Evolutionary conservation across 2,797 vertebrate species (phyloP), one percentile per base, ranked within the genome.

Genomic region (Aldrovandia affinis): DNA sequence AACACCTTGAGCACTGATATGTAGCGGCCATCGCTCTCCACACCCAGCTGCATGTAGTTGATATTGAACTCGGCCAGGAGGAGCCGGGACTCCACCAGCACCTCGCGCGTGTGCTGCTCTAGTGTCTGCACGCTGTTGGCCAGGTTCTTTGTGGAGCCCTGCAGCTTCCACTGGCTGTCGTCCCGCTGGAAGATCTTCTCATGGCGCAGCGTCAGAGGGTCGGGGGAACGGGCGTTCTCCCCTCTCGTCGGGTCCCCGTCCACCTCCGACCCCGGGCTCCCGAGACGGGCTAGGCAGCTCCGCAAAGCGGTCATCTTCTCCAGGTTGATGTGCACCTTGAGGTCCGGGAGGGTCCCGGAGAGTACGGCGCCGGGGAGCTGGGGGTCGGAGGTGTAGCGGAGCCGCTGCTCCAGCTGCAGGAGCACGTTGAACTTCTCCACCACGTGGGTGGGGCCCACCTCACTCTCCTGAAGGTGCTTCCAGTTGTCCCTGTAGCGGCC

Each of bases 1-100:
- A 99, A 99, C 0, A 99, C 98, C 86, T 99, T 99, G 30, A 99
- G 96, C 65, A 99, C 98, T 0, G 98, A 98, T 89, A 99, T 99
- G 85, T 99, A 99, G 0, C 96, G 95, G 0, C 98, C 98, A 0
- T 95, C 96, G 70, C 97, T 98, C 93, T 99, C 98, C 22, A 99
- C 97, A 0, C 97, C 98, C 10, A 99, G 87, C 91, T 99, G 98
- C 98, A 99, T 97, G 81, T 97, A 99, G 92, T 98, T 98, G 0
- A 99, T 97, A 87, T 96, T 97, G 88, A 99, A 99, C 84, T 99
- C 97, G 0, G 97, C 98, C 81, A 99, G 88, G 9, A 99, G 97
- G 12, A 99, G 96, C 81, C 97, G 97, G 0, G 98, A 99, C 59
- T 99, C 98, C 80, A 99, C 98, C 83, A 99, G 94, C 9, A 99